These are phyloP conservation scores for Neotoma lepida DNA, from an alignment of 2,113 vertebrate species.

Conservation along the genomic window DNA sequence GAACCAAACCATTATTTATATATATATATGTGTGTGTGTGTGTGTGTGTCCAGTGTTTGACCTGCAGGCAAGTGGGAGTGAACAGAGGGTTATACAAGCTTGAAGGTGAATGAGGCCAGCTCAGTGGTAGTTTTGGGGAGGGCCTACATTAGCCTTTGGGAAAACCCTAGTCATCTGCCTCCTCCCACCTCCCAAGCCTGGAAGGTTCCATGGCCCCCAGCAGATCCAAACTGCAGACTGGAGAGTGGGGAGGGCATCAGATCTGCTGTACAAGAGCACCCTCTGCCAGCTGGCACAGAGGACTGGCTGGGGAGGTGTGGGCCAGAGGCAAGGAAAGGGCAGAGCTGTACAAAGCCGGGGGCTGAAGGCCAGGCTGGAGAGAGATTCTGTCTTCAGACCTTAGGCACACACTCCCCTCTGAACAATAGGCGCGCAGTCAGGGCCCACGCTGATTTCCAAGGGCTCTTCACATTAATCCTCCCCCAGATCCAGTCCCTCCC, in stretches of 20 bases:
- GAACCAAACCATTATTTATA: not conserved
- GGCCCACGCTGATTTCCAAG: slow-evolving; percentile 67
- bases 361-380: slow-evolving; percentile 80
- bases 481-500: slow-evolving; percentile 67
- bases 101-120: not conserved
- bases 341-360: slow-evolving; percentile 61
- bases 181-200: not conserved
- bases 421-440: slow-evolving; percentile 32
- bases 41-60: slow-evolving; percentile 38
- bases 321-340: slow-evolving; percentile 78
- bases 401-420: slow-evolving; percentile 59
- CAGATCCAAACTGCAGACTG: slow-evolving; percentile 27
- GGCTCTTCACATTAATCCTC: slow-evolving; percentile 74
- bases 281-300: slow-evolving; percentile 87
- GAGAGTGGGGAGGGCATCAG: slow-evolving; percentile 77
- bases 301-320: slow-evolving; percentile 80
- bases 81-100: not conserved
- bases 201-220: slow-evolving; percentile 61
- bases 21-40: not conserved
- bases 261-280: slow-evolving; percentile 88
- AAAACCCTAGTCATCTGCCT: not conserved
- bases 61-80: not conserved
- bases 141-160: not conserved
- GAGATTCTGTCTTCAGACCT: slow-evolving; percentile 77
- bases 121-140: not conserved